Evolutionary conservation across 2,888 invertebrate species (phyloP), one percentile per base, ranked within the genome.

Genomic region (Cheilosia urbana): DNA sequence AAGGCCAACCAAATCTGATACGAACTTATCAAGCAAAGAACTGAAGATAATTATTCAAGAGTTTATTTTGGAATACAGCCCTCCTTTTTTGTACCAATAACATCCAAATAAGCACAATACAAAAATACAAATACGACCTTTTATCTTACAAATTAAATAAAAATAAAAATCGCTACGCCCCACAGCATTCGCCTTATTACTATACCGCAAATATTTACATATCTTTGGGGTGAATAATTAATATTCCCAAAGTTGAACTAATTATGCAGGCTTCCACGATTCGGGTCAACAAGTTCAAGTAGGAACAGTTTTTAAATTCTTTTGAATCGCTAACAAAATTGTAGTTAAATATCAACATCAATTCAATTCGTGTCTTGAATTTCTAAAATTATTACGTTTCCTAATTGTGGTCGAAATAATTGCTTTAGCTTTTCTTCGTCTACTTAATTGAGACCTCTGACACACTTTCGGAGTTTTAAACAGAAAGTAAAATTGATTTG

Each of bases 371-470:
- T 62, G 17, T 9, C 4, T 49, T 2, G 34, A 47, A 63, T 63
- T 63, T 65, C 19, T 19, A 37, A 65, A 65, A 65, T 65, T 9
- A 65, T 51, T 49, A n/a, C 63, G 63, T 65, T 57, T 19, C 34
- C 57, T 34, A 34, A 34, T 37, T 37, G 45, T 62, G 30, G 19
- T 47, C 27, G 47, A 62, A 60, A 60, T 60, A 42, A 62, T 62
- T 72, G 19, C 17, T 15, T 11, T 60, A 24, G 42, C 21, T 45
- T 15, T 24, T 9, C 27, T 9, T 24, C 17, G 7, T 37, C 63
- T 45, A 21, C 49, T 27, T 69, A 75, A 81, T 76, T 63, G 68
- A 69, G 69, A 63, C 55, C 11, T 66, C 62, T 62, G 40, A n/a
- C 40, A 13, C 13, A 37, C 37, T 37, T 4, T 37, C 1, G 13